Evolutionary conservation across 2,888 invertebrate genomes (phyloP), one percentile per base, ranked within the genome.

Genomic region (Linyphia triangularis): DNA sequence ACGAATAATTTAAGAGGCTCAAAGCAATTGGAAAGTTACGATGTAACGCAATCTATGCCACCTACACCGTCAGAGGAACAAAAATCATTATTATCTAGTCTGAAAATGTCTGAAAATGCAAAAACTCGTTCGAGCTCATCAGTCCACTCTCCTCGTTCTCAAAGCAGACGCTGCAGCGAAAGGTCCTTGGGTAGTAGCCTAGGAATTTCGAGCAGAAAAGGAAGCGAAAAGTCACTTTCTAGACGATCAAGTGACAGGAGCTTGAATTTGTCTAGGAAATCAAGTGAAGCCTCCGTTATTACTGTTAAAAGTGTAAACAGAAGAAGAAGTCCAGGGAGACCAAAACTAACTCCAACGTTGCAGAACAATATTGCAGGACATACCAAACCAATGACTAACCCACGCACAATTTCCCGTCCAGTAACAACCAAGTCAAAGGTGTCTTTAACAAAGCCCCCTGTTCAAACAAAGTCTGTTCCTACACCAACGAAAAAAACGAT

Each of bases 1-100:
- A 93, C 93, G 22, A 92, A 92, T 61, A 93, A 93, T 90, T 90
- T 94, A 63, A 88, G 91, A 57, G 73, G 73, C 16, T 65, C 79
- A n/a, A 92, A 89, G n/a, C 70, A 70, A 26, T 33, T 59, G 26
- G 84, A 89, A 84, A 85, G 75, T 63, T 89, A 89, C 24, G 89
- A 84, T 69, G 81, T 77, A 3, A 89, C 85, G 24, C 86, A 86
- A 61, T 89, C 89, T 1, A 79, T 86, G 86, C 86, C 89, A 24
- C 83, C 89, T n/a, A 86, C 86, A 13, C 89, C 89, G 16, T 83
- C 83, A 13, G 85, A 86, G 24, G 89, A 89, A 72, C 69, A 83
- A 57, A 89, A 86, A 83, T 61, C 85, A 4, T 78, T 89, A 63
- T 43, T 83, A 22, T 86, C 85, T 65, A 78, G 59, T 43, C 59